phyloP scores from a whole-genome alignment of 2,797 vertebrate genomes.

The Eidolon dupreanum region DNA sequence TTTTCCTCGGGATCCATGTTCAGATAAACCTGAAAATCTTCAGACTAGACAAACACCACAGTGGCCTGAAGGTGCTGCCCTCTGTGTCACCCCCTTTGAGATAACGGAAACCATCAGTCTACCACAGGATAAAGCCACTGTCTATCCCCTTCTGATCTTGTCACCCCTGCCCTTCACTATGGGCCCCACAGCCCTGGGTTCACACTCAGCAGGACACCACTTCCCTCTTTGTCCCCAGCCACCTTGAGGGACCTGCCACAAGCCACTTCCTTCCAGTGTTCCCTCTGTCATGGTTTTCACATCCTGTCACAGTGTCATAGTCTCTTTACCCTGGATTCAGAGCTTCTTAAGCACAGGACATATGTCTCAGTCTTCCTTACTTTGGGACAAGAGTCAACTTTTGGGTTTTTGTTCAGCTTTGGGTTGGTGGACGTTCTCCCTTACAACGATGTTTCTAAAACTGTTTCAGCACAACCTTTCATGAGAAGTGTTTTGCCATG shows the following conservation, averaged over 20 bases:
- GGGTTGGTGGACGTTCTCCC: not conserved
- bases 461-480: not conserved
- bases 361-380: not conserved
- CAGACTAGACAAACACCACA: not conserved
- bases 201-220: not conserved
- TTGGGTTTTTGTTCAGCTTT: not conserved
- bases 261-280: no score
- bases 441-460: conserved; percentile 15
- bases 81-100: not conserved
- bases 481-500: not conserved
- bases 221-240: not conserved
- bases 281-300: not conserved
- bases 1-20: not conserved
- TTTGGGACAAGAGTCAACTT: not conserved
- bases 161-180: not conserved
- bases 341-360: not conserved
- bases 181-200: not conserved
- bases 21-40: not conserved
- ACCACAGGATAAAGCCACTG: not conserved
- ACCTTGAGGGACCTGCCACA: not conserved
- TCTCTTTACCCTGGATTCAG: not conserved
- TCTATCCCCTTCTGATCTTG: not conserved
- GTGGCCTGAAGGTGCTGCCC: not conserved
- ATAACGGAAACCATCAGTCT: not conserved
- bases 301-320: not conserved